Evolutionary conservation across 2,113 vertebrate species (phyloP).

Genomic region (Prietella phreatophila): DNA sequence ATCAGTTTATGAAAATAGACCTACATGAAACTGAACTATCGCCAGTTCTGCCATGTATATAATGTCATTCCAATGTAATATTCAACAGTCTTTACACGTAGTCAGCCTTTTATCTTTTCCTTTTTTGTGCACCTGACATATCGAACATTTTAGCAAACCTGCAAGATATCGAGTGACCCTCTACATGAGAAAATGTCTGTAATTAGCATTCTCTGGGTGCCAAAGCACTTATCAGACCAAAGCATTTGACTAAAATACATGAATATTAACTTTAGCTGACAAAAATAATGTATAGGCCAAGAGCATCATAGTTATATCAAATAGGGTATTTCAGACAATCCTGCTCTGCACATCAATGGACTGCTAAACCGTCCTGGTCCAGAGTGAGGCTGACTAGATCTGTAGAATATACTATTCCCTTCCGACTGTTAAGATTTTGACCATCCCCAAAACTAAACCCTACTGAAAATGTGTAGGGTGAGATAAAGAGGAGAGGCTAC

Average conservation of each 20-base stretch:
- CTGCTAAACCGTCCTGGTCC: not conserved
- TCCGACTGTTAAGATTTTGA: not conserved
- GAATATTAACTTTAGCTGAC: not conserved
- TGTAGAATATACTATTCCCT: not conserved
- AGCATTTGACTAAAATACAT: not conserved
- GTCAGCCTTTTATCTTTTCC: not conserved
- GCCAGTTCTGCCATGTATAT: not conserved
- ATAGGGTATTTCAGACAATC: not conserved
- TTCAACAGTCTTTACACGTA: no score
- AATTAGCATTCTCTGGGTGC: not conserved
- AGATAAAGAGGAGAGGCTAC: not conserved
- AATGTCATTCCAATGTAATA: not conserved
- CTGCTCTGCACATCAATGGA: not conserved
- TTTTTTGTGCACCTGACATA: not conserved
- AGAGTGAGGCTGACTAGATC: not conserved
- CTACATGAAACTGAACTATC: not conserved
- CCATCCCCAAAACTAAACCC: not conserved
- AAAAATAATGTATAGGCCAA: not conserved
- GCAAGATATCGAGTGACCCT: not conserved
- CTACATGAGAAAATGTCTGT: not conserved
- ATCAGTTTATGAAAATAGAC: not conserved
- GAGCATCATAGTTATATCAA: not conserved
- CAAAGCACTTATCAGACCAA: not conserved
- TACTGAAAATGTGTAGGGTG: not conserved
- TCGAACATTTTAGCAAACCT: not conserved